phyloP scores from a whole-genome alignment of 2,113 vertebrate species.

The Chloropsis cyanopogon region DNA sequence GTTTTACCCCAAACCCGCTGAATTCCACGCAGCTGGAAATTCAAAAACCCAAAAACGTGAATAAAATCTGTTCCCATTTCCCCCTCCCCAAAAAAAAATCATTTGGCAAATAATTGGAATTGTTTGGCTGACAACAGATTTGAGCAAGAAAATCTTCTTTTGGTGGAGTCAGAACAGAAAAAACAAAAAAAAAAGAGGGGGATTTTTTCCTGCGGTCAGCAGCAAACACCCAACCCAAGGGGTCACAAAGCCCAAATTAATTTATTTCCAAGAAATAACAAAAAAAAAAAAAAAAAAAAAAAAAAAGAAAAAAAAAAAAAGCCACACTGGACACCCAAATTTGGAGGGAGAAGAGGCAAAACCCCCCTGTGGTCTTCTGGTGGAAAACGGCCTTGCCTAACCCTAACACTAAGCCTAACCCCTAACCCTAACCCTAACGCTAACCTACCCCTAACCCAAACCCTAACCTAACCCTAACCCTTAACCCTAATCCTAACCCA shows the following conservation, averaged over 20 bases:
- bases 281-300: neutral
- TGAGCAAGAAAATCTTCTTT: neutral
- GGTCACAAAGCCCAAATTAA: rapidly evolving
- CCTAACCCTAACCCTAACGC: no score
- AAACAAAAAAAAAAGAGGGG: neutral
- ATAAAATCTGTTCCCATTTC: rapidly evolving
- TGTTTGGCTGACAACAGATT: neutral
- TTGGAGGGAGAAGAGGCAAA: neutral
- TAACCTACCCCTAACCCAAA: no score
- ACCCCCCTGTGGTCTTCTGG: rapidly evolving
- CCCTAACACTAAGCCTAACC: no score
- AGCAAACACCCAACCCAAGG: rapidly evolving
- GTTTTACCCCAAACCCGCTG: neutral
- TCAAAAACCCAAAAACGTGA: rapidly evolving
- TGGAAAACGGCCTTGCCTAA: neutral
- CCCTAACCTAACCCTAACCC: no score
- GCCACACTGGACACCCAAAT: rapidly evolving
- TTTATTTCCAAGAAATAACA: neutral
- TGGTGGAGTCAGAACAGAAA: neutral
- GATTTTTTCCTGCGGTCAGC: no score
- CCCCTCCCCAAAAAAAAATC: rapidly evolving
- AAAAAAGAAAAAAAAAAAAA: neutral
- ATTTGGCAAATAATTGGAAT: rapidly evolving
- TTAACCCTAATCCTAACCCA: no score
- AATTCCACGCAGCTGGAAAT: neutral